Percentiles rank a stretch among this genome's conserved stretches.
phyloP scores from a whole-genome alignment of 2,888 invertebrate species.

The Nasonovia ribisnigri region DNA sequence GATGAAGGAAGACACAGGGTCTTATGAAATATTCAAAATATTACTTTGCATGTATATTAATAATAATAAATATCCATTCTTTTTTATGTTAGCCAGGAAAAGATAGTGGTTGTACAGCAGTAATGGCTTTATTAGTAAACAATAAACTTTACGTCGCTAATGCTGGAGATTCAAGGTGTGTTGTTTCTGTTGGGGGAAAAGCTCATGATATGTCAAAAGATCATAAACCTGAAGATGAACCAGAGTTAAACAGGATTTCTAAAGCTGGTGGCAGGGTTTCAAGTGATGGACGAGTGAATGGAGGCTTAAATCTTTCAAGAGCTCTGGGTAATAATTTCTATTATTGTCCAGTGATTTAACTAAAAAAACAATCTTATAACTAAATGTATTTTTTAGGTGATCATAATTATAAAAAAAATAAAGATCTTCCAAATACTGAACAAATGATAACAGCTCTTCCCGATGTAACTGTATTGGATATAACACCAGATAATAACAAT shows the following conservation, averaged over 20 bases:
- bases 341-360: background rate
- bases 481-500: constrained; percentile 83
- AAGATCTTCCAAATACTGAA: constrained; percentile 81
- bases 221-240: constrained; percentile 96
- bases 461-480: constrained; percentile 84
- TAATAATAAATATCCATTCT: background rate
- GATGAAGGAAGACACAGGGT: too few relatives aligned
- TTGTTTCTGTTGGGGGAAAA: constrained; percentile 84
- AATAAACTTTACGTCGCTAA: constrained; percentile 87
- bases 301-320: constrained; percentile 94
- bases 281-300: constrained; percentile 93
- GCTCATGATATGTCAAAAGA: constrained; percentile 95
- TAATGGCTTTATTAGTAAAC: constrained; percentile 87
- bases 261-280: constrained; percentile 96
- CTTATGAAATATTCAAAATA: background rate
- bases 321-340: constrained; percentile 78
- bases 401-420: constrained; percentile 93
- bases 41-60: background rate
- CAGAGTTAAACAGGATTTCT: constrained; percentile 85
- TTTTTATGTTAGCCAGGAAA: constrained; percentile 77
- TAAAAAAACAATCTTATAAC: background rate
- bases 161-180: constrained; percentile 93
- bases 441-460: constrained; percentile 98
- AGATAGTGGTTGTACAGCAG: constrained; percentile 97
- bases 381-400: constrained; percentile 75